These are phyloP conservation scores for Tribolium freemani DNA, from an alignment of 2,888 invertebrate species.

Conservation along the genomic window DNA sequence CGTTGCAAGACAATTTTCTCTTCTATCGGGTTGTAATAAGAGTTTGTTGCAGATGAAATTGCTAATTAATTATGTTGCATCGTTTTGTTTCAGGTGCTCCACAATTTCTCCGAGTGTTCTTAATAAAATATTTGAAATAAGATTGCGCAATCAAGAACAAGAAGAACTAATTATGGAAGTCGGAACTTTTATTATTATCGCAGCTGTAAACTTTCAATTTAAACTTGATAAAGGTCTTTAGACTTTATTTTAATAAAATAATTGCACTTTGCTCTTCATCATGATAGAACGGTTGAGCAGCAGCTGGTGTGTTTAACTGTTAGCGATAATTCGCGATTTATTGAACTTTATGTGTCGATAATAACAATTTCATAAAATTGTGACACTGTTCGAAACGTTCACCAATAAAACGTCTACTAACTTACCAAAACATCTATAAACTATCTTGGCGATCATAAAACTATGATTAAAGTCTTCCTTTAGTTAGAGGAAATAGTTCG, in stretches of 20 bases:
- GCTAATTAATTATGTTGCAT: slow-evolving; percentile 1
- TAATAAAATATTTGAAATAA: slow-evolving; percentile 33
- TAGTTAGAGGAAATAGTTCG: slow-evolving; percentile 25
- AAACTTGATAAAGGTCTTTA: slow-evolving; percentile 38
- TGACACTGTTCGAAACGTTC: neutral
- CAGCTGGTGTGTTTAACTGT: slow-evolving; percentile 12
- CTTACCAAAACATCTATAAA: slow-evolving; percentile 15
- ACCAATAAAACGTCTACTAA: slow-evolving; percentile 3
- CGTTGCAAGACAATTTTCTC: neutral
- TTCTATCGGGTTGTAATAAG: neutral
- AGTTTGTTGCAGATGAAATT: slow-evolving; percentile 5
- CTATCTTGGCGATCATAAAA: slow-evolving; percentile 13
- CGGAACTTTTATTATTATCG: slow-evolving; percentile 37
- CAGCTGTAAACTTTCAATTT: slow-evolving; percentile 41
- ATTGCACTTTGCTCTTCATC: slow-evolving; percentile 34
- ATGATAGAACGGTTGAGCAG: slow-evolving; percentile 1
- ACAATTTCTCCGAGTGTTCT: slow-evolving; percentile 12
- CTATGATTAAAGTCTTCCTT: slow-evolving; percentile 34
- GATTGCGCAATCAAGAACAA: slow-evolving; percentile 38
- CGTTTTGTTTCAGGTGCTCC: slow-evolving; percentile 27
- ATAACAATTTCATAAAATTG: slow-evolving; percentile 10
- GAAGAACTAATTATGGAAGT: slow-evolving; percentile 37
- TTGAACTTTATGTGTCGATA: slow-evolving; percentile 10
- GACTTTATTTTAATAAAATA: slow-evolving; percentile 34
- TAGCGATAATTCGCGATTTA: slow-evolving; percentile 21